Conservation (phyloP, 2,888 invertebrate genomes). For the Microplitis deprimator region DNA sequence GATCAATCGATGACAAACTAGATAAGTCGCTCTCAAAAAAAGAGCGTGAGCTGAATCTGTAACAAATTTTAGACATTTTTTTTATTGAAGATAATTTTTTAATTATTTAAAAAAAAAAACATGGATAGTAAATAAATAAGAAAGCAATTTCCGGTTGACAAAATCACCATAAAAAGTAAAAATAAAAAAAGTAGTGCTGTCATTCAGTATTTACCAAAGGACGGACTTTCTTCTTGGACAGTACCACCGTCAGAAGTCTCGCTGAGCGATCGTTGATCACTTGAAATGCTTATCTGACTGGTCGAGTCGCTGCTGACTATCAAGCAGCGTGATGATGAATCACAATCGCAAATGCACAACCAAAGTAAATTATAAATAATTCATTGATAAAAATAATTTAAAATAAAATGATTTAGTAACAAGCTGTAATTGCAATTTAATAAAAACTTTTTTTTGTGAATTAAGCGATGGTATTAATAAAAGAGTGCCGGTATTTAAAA, state of each 20-base stretch:
- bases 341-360: constrained; percentile 67
- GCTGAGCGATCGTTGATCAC: constrained; percentile 69
- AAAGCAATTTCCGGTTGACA: constrained; percentile 16
- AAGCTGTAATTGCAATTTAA: constrained; percentile 52
- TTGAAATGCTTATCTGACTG: constrained; percentile 72
- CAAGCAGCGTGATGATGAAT: constrained; percentile 57
- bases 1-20: constrained; percentile 95
- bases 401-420: constrained; percentile 52
- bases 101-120: neutral
- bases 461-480: neutral
- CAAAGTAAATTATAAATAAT: constrained; percentile 64
- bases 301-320: constrained; percentile 70
- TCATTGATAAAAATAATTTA: constrained; percentile 50
- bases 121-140: constrained; percentile 32
- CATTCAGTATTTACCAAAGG: constrained; percentile 68
- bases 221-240: constrained; percentile 69
- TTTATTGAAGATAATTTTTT: neutral
- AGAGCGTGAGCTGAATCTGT: constrained; percentile 89
- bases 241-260: constrained; percentile 69
- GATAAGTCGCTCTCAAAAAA: constrained; percentile 92
- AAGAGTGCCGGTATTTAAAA: neutral
- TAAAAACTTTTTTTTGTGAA: neutral
- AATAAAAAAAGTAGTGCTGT: constrained; percentile 46
- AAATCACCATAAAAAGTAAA: constrained; percentile 31
- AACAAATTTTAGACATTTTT: constrained; percentile 52